Conservation (phyloP, 2,113 vertebrate genomes). For the Atlantisia rogersi region DNA sequence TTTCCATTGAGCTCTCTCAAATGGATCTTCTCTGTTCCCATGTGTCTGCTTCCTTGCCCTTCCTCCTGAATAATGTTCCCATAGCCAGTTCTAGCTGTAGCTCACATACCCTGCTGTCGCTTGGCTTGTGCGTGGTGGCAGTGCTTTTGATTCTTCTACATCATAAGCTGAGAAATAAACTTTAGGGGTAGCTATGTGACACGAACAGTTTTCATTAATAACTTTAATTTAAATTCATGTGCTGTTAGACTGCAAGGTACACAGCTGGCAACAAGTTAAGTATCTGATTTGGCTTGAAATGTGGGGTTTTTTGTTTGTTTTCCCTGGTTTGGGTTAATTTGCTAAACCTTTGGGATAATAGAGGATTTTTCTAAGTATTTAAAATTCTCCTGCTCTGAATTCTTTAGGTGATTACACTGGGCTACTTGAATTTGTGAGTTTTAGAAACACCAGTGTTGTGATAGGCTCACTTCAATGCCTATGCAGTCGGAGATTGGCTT, state of each 20-base stretch:
- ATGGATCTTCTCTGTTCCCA: accelerated
- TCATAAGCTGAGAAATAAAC: background rate
- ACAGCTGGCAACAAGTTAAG: background rate
- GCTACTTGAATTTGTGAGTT: slow-evolving; percentile 13
- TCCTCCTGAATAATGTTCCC: background rate
- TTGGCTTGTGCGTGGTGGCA: background rate
- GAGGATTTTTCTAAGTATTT: background rate
- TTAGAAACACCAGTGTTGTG: background rate
- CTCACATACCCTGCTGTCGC: background rate
- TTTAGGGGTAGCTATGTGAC: background rate
- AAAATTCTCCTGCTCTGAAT: background rate
- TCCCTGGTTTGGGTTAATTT: background rate
- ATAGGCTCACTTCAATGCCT: background rate
- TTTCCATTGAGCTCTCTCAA: background rate
- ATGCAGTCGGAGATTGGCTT: background rate
- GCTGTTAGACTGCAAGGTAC: background rate
- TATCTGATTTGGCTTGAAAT: background rate
- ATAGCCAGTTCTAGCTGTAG: background rate
- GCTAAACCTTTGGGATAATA: background rate
- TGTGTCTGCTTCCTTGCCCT: background rate
- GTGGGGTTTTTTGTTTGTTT: background rate
- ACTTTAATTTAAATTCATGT: background rate
- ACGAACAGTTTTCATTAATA: background rate
- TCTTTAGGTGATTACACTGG: slow-evolving; percentile 25
- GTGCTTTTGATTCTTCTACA: background rate